Evolutionary conservation across 2,888 invertebrate genomes (phyloP).

Genomic region (Zelleria hepariella): DNA sequence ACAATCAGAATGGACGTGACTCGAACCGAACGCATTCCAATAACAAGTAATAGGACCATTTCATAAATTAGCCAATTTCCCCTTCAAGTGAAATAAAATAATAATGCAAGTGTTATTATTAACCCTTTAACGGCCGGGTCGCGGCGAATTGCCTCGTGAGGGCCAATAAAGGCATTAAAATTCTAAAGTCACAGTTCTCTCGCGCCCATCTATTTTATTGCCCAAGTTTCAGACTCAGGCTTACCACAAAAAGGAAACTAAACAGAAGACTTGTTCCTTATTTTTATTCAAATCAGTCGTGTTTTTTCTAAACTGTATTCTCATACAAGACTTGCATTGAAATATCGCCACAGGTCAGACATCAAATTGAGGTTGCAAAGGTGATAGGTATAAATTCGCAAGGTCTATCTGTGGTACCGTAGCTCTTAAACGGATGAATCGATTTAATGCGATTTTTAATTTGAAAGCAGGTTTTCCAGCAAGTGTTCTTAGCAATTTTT

Average conservation of each 20-base stretch:
- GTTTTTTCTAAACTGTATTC: no score
- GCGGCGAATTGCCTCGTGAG: constrained; percentile 20
- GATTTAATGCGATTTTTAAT: no score
- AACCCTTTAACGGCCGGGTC: constrained; percentile 24
- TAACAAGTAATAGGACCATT: not conserved
- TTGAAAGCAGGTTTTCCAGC: no score
- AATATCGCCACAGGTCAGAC: no score
- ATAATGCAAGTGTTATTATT: constrained; percentile 13
- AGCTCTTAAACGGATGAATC: no score
- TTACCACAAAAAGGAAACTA: not conserved
- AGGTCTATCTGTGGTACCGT: no score
- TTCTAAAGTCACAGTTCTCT: constrained; percentile 18
- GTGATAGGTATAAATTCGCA: no score
- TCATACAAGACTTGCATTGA: no score
- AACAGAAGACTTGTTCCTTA: not conserved
- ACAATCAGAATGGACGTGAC: not conserved
- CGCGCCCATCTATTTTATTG: constrained; percentile 5
- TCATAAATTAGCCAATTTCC: not conserved
- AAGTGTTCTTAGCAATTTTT: no score
- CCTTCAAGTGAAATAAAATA: not conserved
- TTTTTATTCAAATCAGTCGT: no score
- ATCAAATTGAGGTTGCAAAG: no score
- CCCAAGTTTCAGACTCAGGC: not conserved
- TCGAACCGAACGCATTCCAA: not conserved
- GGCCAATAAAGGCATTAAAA: constrained; percentile 33